These are phyloP conservation scores for Manduca sexta DNA, from an alignment of 1,140 invertebrate genomes.

Conservation along the genomic window DNA sequence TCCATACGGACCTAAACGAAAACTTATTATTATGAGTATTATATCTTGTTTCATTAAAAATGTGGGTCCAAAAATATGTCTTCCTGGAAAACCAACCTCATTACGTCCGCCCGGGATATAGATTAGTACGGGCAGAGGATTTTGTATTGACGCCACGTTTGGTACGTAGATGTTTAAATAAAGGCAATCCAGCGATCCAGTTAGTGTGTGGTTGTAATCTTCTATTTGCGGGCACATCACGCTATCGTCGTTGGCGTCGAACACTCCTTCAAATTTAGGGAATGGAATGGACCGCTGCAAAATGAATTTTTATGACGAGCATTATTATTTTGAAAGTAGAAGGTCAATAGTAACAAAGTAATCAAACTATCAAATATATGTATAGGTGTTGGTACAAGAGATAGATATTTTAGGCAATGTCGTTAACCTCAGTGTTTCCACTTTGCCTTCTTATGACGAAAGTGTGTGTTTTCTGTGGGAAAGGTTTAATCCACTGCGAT, in stretches of 20 bases:
- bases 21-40: conserved; percentile 76
- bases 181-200: conserved; percentile 28
- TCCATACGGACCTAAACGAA: conserved; percentile 76
- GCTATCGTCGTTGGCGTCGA: conserved; percentile 23
- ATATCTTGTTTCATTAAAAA: conserved; percentile 73
- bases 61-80: conserved; percentile 59
- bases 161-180: conserved; percentile 43
- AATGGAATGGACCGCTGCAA: conserved; percentile 20
- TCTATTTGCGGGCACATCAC: conserved; percentile 22
- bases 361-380: too few species aligned
- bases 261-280: conserved; percentile 16
- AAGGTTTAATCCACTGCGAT: too few species aligned
- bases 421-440: too few species aligned
- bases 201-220: conserved; percentile 10
- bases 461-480: too few species aligned
- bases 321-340: too few species aligned
- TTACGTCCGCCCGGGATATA: conserved; percentile 82
- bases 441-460: too few species aligned
- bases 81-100: conserved; percentile 58
- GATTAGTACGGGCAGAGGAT: conserved; percentile 76
- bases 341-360: not conserved
- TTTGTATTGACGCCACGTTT: conserved; percentile 9
- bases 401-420: too few species aligned
- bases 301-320: not conserved
- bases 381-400: too few species aligned